Evolutionary conservation across 2,888 invertebrate species (phyloP), one percentile per base, ranked within the genome.

Genomic region (Xestia xanthographa): DNA sequence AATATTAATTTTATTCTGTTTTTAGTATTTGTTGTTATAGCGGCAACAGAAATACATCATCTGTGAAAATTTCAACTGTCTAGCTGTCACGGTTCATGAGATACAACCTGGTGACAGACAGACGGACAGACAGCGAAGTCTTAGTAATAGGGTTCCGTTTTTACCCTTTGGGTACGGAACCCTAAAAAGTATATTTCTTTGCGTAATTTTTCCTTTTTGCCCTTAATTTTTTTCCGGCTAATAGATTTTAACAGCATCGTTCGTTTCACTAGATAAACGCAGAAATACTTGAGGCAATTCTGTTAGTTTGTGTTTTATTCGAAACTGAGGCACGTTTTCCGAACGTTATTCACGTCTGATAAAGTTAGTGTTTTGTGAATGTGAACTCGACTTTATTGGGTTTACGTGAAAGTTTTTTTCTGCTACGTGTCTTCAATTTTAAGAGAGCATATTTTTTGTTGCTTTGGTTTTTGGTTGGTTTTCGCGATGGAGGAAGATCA

Each of bases 171-270:
- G n/a, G n/a, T n/a, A n/a, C n/a, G n/a, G n/a, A n/a, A n/a, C n/a
- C n/a, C n/a, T n/a, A n/a, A n/a, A n/a, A 53, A 45, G 14, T 77
- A 75, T 72, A 75, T 72, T 77, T 72, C 60, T 74, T 14, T 26
- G 9, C 41, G 17, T 63, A 75, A 75, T 67, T 66, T 76, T 77
- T 70, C 62, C 62, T 66, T 56, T 82, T 71, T 20, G 17, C 50
- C 73, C 60, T 56, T 62, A 70, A 50, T 81, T 86, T 86, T 86
- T 82, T 82, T 87, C 80, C 82, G 79, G 72, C 38, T 80, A 85
- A 87, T 87, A 79, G 72, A 83, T 83, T 87, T 85, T 86, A 80
- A 87, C 66, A 58, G 74, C 70, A n/a, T 73, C 85, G 56, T 82
- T 78, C 53, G 79, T 86, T 80, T 76, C 70, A 69, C 41, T 50